Conservation (phyloP, 2,113 vertebrate species). For the Salvator merianae region DNA sequence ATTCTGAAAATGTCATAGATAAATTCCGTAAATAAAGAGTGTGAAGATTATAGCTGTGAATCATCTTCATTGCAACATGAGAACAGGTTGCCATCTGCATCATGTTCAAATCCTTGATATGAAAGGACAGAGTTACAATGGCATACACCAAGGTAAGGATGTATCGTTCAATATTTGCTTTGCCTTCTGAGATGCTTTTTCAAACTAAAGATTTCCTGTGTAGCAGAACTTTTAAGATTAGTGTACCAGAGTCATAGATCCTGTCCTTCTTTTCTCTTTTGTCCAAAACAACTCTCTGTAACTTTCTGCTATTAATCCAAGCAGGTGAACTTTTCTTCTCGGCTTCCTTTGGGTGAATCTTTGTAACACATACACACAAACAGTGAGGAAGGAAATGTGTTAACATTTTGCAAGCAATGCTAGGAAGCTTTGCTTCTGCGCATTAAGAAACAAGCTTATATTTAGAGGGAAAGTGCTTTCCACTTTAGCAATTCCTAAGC, state of each 20-base stretch:
- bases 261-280: background rate
- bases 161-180: background rate
- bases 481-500: slow-evolving; percentile 41
- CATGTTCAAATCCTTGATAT: background rate
- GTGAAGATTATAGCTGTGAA: too few species aligned
- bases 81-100: background rate
- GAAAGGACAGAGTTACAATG: background rate
- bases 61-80: background rate
- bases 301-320: slow-evolving; percentile 1
- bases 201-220: background rate
- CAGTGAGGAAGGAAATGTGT: background rate
- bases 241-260: background rate
- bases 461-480: slow-evolving; percentile 48
- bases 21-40: background rate
- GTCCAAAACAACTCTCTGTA: background rate
- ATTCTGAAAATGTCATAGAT: background rate
- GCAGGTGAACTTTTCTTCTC: slow-evolving; percentile 11
- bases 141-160: background rate
- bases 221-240: background rate
- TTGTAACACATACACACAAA: background rate
- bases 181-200: background rate
- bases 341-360: slow-evolving; percentile 6
- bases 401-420: slow-evolving; percentile 34
- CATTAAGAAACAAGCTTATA: slow-evolving; percentile 39
- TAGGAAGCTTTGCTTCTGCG: slow-evolving; percentile 26